A percentile compares a stretch with the other conserved stretches of the same genome.
Evolutionary conservation across 2,888 invertebrate species (phyloP).

Genomic region (Xanthorhoe spadicearia): DNA sequence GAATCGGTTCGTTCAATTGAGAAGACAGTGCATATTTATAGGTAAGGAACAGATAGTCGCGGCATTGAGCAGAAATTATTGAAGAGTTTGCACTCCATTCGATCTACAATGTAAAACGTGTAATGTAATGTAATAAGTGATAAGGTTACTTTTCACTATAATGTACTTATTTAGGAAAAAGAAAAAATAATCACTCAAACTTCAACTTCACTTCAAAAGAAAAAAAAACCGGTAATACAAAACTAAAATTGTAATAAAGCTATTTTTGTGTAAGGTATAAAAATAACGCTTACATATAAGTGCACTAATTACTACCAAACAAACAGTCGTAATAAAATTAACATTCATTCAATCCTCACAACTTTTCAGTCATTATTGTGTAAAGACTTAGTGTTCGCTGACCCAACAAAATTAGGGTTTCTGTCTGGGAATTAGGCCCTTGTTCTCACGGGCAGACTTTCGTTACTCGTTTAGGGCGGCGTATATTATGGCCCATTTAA

Average conservation of each 20-base stretch:
- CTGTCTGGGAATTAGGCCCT: slow-evolving; percentile 14
- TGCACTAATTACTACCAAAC: no score
- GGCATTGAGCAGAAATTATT: slow-evolving; percentile 35
- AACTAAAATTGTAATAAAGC: no score
- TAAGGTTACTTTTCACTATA: no score
- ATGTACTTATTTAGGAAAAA: no score
- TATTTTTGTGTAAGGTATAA: no score
- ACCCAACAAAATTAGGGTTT: slow-evolving; percentile 21
- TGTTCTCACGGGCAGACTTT: slow-evolving; percentile 29
- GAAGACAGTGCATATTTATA: slow-evolving; percentile 41
- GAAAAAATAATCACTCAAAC: no score
- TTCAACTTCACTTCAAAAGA: no score
- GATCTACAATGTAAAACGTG: not conserved
- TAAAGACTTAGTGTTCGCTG: not conserved
- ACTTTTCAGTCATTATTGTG: not conserved
- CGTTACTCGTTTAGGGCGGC: slow-evolving; percentile 46
- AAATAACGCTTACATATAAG: no score
- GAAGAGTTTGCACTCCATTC: slow-evolving; percentile 9
- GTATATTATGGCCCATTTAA: slow-evolving; percentile 54
- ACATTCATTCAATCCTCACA: not conserved
- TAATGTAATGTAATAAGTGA: no score
- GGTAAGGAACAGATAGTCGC: slow-evolving; percentile 42
- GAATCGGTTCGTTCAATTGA: slow-evolving; percentile 40
- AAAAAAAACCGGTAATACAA: no score
- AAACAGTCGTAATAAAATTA: not conserved